Evolutionary conservation across 2,888 invertebrate genomes (phyloP), one percentile per base, ranked within the genome.

Genomic region (Lepeophtheirus nordmannii): DNA sequence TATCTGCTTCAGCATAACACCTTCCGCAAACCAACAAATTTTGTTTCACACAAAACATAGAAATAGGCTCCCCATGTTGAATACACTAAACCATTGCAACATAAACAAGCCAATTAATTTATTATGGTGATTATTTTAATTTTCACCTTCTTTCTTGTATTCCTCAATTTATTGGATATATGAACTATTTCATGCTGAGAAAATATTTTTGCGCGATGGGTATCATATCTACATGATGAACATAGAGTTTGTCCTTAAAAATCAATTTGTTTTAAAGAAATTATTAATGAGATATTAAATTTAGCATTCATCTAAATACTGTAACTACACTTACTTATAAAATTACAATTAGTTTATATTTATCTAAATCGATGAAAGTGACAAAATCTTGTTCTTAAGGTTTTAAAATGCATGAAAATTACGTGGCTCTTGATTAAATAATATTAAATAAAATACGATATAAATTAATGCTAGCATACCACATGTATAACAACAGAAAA

Each of bases 171-270:
- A 73, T 84, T 83, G 23, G 85, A 83, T 80, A 85, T 82, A 71
- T 83, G 83, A 17, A 85, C 81, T 17, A 86, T 81, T 69, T 85
- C 84, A 73, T 86, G 86, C 30, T 81, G 78, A 0, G 84, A 80
- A 74, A 86, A 86, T 85, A 86, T 86, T 74, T 84, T 84, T 7
- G 86, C 86, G 70, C 83, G 77, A 72, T 86, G 86, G 0, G 86
- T 86, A 71, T 83, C 82, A 72, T 84, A 83, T 63, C 85, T 78
- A 75, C 86, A 86, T 68, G 79, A 78, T 22, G 78, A 79, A 75
- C 86, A 86, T 67, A 86, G 75, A 5, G 85, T 83, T 78, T 86
- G 86, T 68, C 84, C 83, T 83, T 73, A 11, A 53, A 64, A 12
- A 37, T 60, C 20, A 58, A 64, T 5, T 2, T 38, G 10, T 62